phyloP scores from a whole-genome alignment of 2,888 invertebrate species.

The Oeneis ivallda region DNA sequence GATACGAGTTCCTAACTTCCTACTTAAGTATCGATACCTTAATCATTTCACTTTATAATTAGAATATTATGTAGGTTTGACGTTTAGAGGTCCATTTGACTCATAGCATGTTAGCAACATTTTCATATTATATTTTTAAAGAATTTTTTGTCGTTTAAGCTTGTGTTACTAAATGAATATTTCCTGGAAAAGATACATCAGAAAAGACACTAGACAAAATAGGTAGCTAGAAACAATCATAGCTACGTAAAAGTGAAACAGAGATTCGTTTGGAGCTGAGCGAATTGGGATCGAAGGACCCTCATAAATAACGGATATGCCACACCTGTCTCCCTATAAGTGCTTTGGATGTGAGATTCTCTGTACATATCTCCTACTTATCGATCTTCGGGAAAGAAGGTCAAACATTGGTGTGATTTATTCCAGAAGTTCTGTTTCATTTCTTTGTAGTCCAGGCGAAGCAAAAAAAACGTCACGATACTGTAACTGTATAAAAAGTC shows the following conservation, averaged over 20 bases:
- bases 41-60: too few relatives aligned
- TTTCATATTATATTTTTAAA: too few relatives aligned
- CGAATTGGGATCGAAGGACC: constrained; percentile 49
- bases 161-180: too few relatives aligned
- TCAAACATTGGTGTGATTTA: constrained; percentile 15
- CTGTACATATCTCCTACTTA: constrained; percentile 44
- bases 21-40: too few relatives aligned
- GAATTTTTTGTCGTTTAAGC: not conserved
- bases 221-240: too few relatives aligned
- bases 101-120: too few relatives aligned
- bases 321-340: constrained; percentile 59
- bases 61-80: too few relatives aligned
- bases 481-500: too few relatives aligned
- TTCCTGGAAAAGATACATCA: constrained; percentile 39
- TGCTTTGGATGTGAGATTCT: constrained; percentile 49
- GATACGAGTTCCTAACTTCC: too few relatives aligned
- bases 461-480: not conserved
- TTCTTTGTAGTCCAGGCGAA: not conserved
- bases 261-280: constrained; percentile 46
- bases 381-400: constrained; percentile 22
- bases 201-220: constrained; percentile 45
- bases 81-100: too few relatives aligned
- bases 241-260: constrained; percentile 59
- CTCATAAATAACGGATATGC: constrained; percentile 59
- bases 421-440: not conserved